Conservation (phyloP, 2,113 vertebrate genomes). For the Hyperoodon ampullatus region DNA sequence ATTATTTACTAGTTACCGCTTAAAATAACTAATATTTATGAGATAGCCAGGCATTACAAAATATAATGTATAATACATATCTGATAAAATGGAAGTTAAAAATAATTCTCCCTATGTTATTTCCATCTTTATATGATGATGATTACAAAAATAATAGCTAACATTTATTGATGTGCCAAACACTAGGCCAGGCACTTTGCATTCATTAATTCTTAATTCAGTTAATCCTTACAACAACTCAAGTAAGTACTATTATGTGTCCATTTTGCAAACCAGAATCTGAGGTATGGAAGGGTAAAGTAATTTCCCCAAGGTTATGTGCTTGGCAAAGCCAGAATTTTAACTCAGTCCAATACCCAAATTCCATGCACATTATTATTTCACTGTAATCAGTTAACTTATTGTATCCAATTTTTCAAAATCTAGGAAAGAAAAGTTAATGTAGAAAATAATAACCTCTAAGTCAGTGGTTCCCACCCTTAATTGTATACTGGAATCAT, state of each 20-base stretch:
- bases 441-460: background rate
- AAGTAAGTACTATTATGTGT: background rate
- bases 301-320: background rate
- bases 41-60: background rate
- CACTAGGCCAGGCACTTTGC: background rate
- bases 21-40: slow-evolving; percentile 45
- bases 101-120: background rate
- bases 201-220: background rate
- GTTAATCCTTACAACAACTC: background rate
- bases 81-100: slow-evolving; percentile 19
- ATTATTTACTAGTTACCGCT: background rate
- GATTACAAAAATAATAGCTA: slow-evolving; percentile 45
- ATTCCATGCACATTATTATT: background rate
- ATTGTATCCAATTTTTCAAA: background rate
- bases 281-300: background rate
- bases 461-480: background rate
- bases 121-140: slow-evolving; percentile 23
- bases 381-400: background rate
- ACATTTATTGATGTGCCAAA: background rate
- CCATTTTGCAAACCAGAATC: background rate
- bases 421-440: background rate
- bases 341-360: background rate
- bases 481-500: background rate
- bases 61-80: background rate
- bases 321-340: slow-evolving; percentile 27